Evolutionary conservation across 2,113 vertebrate species (phyloP), one percentile per base, ranked within the genome.

Genomic region (Xenus cinereus): DNA sequence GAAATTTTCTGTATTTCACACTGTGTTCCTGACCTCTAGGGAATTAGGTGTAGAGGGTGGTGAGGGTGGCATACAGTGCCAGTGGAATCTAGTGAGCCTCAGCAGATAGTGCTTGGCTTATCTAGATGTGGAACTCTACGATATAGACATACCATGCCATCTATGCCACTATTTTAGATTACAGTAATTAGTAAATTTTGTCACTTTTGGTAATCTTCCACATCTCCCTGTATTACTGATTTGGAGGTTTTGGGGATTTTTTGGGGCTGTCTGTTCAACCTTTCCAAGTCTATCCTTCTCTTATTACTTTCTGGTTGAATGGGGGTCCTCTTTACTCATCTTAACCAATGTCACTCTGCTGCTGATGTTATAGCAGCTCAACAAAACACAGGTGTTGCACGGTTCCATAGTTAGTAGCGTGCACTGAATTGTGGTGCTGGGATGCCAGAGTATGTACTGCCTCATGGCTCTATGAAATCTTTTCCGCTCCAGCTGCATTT

Each of bases 111-210:
- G 14, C 39, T 60, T 94, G 62, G 14, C 27, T 64, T 14, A 72
- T 12, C 51, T 68, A 59, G 23, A 27, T n/a, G 17, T 77, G 37
- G 16, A 84, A 45, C 33, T 85, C 57, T 50, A 22, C 11, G 46
- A 3, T 24, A 33, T 3, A 35, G 33, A 37, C 9, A 21, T 45
- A 35, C 0, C 0, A 0, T 79, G 54, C 37, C 19, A 83, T 66
- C 35, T 57, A 0, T 92, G 45, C 16, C n/a, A 30, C 54, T 71
- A 0, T 23, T 84, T 57, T 77, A 57, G 17, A n/a, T 90, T 23
- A 41, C 28, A 48, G 20, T 90, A 63, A 32, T 6, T 21, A 50
- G 3, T 77, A n/a, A 57, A 67, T 18, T 63, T 93, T 69, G 11
- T 63, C 43, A 14, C 26, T 67, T 56, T 46, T 67, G 32, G 10